Conservation (phyloP, 1,140 invertebrate species). For the Drosophila rhopaloa region DNA sequence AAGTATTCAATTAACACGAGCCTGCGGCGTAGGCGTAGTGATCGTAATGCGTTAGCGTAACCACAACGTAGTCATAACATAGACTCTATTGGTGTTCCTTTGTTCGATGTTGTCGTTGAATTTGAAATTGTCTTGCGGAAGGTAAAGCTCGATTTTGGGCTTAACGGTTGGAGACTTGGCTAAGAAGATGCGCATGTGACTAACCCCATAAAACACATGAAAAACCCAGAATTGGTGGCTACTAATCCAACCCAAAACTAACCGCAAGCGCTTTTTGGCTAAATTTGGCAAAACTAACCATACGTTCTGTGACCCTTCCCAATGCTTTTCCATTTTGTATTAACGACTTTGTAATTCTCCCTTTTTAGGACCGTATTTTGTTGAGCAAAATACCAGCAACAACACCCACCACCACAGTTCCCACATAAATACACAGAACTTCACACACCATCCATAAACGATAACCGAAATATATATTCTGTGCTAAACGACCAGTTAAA, state of each 20-base stretch:
- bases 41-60: conserved; percentile 19
- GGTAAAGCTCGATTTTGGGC: conserved; percentile 63
- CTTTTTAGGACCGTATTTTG: conserved; percentile 60
- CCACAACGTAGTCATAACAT: conserved; percentile 39
- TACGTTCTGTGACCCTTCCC: conserved; percentile 6
- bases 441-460: conserved; percentile 38
- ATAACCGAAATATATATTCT: conserved; percentile 32
- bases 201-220: conserved; percentile 24
- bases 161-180: conserved; percentile 48
- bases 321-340: conserved; percentile 27
- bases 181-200: conserved; percentile 31
- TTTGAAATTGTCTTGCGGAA: conserved; percentile 55
- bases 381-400: conserved; percentile 57
- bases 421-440: conserved; percentile 52
- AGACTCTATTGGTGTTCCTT: conserved; percentile 65
- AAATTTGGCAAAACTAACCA: conserved; percentile 22
- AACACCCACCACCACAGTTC: conserved; percentile 41
- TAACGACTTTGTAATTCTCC: conserved; percentile 42
- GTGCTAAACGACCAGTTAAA: conserved; percentile 24
- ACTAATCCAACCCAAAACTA: conserved; percentile 22
- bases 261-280: conserved; percentile 25
- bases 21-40: conserved; percentile 28
- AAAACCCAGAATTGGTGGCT: conserved; percentile 15
- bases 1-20: conserved; percentile 27
- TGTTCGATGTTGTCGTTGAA: conserved; percentile 58